Evolutionary conservation across 1,140 invertebrate species (phyloP).

Genomic region (Drosophila nannoptera): DNA sequence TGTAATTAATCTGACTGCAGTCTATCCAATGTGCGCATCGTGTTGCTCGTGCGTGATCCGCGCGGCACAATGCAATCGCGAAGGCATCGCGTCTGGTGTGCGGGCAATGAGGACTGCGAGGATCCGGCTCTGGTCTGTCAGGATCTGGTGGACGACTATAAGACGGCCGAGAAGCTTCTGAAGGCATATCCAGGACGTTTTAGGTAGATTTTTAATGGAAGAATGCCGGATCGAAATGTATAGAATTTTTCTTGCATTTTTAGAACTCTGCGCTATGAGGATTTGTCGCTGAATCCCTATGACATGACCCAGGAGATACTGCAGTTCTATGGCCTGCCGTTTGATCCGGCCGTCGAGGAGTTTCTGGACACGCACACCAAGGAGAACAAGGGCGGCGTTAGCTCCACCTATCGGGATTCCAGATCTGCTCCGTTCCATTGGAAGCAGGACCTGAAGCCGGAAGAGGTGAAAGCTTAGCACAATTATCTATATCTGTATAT

Average conservation of each 20-base stretch:
- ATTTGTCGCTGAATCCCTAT: constrained; percentile 88
- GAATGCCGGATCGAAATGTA: too few species aligned
- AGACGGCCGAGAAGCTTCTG: constrained; percentile 84
- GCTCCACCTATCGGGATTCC: constrained; percentile 90
- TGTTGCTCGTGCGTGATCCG: constrained; percentile 90
- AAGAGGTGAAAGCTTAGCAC: constrained; percentile 80
- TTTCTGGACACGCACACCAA: constrained; percentile 91
- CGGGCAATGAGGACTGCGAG: constrained; percentile 88
- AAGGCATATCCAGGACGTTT: constrained; percentile 86
- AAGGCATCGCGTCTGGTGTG: constrained; percentile 91
- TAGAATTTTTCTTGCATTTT: neutral
- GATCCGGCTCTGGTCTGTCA: constrained; percentile 87
- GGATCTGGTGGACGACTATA: constrained; percentile 90
- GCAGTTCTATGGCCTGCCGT: constrained; percentile 87
- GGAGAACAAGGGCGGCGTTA: constrained; percentile 87
- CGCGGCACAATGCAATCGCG: constrained; percentile 91
- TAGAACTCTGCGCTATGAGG: constrained; percentile 91
- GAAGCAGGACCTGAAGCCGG: constrained; percentile 86
- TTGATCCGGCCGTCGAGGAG: constrained; percentile 84
- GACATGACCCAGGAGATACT: constrained; percentile 85
- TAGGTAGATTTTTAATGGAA: constrained; percentile 80
- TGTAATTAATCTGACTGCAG: constrained; percentile 75
- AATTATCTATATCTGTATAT: neutral
- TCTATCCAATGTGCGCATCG: constrained; percentile 85
- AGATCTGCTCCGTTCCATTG: constrained; percentile 91